Percentiles rank a stretch among this genome's conserved stretches.
Conservation (phyloP, 1,140 invertebrate genomes). For the Zaprionus ghesquierei region DNA sequence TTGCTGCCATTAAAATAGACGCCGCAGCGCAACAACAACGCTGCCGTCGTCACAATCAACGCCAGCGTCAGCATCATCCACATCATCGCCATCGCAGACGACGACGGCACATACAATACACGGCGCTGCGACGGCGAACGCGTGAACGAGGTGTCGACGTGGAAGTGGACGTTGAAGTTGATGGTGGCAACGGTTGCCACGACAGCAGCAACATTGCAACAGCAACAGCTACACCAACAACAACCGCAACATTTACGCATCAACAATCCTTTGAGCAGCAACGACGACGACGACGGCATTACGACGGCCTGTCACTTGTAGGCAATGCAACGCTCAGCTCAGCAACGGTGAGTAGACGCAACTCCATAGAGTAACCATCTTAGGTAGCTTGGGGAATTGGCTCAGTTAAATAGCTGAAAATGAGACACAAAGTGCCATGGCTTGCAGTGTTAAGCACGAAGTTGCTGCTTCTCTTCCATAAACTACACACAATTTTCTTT, state of each 20-base stretch:
- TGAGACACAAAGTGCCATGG: too few relatives aligned
- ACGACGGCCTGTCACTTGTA: slow-evolving; percentile 78
- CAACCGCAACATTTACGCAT: slow-evolving; percentile 27
- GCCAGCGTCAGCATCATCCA: slow-evolving; percentile 74
- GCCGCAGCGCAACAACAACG: slow-evolving; percentile 77
- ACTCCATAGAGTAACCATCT: background rate
- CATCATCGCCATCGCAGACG: slow-evolving; percentile 77
- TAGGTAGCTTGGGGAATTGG: too few relatives aligned
- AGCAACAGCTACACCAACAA: slow-evolving; percentile 39
- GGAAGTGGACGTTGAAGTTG: slow-evolving; percentile 10
- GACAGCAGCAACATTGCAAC: slow-evolving; percentile 32
- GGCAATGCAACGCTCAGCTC: slow-evolving; percentile 82
- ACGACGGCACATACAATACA: slow-evolving; percentile 53
- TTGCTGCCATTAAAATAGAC: slow-evolving; percentile 80
- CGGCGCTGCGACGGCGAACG: slow-evolving; percentile 11
- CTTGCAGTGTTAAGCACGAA: too few relatives aligned
- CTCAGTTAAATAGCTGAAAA: too few relatives aligned
- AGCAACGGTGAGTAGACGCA: slow-evolving; percentile 75
- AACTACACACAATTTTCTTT: too few relatives aligned
- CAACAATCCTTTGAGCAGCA: slow-evolving; percentile 41
- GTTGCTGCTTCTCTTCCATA: too few relatives aligned
- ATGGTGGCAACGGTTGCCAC: slow-evolving; percentile 49
- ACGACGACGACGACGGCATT: slow-evolving; percentile 55
- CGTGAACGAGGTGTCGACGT: background rate
- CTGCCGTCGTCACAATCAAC: slow-evolving; percentile 79